Percentiles rank a stretch among this genome's conserved stretches.
Evolutionary conservation across 2,888 invertebrate species (phyloP).

Genomic region (Pecten maximus): DNA sequence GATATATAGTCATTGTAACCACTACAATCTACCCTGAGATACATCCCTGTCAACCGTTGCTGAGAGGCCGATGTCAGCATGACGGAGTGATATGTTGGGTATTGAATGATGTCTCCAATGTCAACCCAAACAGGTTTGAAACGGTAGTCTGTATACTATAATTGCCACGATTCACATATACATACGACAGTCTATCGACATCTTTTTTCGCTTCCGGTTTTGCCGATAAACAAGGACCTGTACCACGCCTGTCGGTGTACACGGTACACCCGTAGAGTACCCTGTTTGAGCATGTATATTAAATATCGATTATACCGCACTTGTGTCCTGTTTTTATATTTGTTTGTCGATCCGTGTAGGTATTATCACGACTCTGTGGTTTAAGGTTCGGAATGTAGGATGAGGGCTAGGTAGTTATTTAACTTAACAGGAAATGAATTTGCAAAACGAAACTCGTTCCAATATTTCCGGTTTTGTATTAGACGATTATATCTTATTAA

Average conservation of each 20-base stretch:
- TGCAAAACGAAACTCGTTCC: background rate
- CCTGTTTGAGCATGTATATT: background rate
- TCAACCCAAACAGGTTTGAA: background rate
- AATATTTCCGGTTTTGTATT: slow-evolving; percentile 6
- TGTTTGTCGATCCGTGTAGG: background rate
- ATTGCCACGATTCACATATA: background rate
- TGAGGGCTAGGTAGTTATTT: background rate
- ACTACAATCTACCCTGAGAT: too few relatives aligned
- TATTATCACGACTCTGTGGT: background rate
- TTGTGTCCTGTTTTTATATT: background rate
- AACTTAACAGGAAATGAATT: background rate
- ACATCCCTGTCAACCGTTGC: background rate
- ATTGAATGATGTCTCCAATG: background rate
- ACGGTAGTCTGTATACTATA: background rate
- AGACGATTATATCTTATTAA: background rate
- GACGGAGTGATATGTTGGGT: background rate
- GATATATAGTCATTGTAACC: too few relatives aligned
- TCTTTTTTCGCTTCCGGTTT: background rate
- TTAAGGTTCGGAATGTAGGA: background rate
- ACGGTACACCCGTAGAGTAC: background rate
- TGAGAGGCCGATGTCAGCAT: background rate
- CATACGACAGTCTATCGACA: background rate
- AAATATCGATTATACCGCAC: background rate
- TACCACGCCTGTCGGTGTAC: background rate
- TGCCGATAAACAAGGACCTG: background rate